phyloP scores from a whole-genome alignment of 2,888 invertebrate genomes.

The Elysia crispata region DNA sequence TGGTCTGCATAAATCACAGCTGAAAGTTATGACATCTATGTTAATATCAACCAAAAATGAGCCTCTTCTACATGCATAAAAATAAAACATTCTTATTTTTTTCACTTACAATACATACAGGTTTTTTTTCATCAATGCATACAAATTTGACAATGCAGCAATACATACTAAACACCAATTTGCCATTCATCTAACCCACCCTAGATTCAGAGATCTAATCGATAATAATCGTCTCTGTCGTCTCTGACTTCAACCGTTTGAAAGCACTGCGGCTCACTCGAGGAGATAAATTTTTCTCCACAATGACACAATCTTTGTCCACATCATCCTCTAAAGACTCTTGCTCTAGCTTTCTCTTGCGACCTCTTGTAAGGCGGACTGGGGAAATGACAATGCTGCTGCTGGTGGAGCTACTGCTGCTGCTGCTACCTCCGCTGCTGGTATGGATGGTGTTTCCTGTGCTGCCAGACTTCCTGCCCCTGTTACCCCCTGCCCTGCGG shows the following conservation, averaged over 20 bases:
- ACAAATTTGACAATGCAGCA: too few relatives aligned
- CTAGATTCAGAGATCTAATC: constrained; percentile 6
- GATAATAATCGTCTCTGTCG: constrained; percentile 47
- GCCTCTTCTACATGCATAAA: too few relatives aligned
- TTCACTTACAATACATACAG: too few relatives aligned
- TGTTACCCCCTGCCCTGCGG: neutral
- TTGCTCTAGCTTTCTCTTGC: constrained; percentile 39
- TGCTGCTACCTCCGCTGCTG: constrained; percentile 7
- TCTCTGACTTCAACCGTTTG: constrained; percentile 45
- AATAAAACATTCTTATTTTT: too few relatives aligned
- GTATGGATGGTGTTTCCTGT: neutral
- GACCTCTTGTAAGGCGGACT: constrained; percentile 39
- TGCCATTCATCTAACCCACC: too few relatives aligned
- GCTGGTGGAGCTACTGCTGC: constrained; percentile 1
- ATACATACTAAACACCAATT: too few relatives aligned
- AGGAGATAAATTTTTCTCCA: constrained; percentile 37
- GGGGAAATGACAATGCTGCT: constrained; percentile 24
- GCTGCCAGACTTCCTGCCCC: neutral
- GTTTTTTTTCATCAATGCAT: too few relatives aligned
- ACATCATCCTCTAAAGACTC: neutral
- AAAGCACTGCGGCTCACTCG: constrained; percentile 37
- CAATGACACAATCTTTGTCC: constrained; percentile 48
- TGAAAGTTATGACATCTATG: too few relatives aligned
- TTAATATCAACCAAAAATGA: too few relatives aligned
- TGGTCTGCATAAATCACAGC: too few relatives aligned